Percentiles rank a stretch among this genome's conserved stretches.
phyloP scores from a whole-genome alignment of 2,113 vertebrate species.

The Bos indicus region DNA sequence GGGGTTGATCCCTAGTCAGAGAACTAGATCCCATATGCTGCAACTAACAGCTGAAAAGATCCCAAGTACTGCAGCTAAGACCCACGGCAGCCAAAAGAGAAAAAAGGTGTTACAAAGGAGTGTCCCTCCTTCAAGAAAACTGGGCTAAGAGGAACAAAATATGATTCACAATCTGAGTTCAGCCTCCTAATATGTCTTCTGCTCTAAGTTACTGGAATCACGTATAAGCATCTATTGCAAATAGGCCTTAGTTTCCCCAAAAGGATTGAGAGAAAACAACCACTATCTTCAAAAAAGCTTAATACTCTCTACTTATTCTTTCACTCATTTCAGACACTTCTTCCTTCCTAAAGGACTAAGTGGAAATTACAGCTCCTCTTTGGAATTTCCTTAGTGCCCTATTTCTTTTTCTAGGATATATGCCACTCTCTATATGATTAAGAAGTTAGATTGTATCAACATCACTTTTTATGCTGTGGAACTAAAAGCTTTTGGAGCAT shows the following conservation, averaged over 20 bases:
- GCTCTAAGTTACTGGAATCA: background rate
- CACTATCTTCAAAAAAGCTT: conserved; percentile 4
- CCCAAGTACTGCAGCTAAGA: background rate
- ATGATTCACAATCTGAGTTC: background rate
- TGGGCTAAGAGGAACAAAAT: background rate
- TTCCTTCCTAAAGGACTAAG: background rate
- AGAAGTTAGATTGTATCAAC: background rate
- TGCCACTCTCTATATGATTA: background rate
- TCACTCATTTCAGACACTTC: background rate
- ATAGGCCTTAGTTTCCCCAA: background rate
- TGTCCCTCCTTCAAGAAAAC: background rate
- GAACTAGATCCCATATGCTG: background rate
- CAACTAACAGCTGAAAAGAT: background rate
- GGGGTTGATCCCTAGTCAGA: background rate
- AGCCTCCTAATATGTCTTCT: background rate
- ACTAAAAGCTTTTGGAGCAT: background rate
- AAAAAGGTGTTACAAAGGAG: background rate
- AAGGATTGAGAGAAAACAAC: background rate
- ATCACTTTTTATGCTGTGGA: background rate
- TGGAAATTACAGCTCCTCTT: conserved; percentile 2
- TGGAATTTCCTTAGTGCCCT: background rate
- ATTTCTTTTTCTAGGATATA: conserved; percentile 24
- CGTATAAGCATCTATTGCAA: background rate
- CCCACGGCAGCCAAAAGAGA: background rate
- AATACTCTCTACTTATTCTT: background rate